These are phyloP conservation scores for Ciconia stormi DNA, from an alignment of 2,113 vertebrate species.

Conservation along the genomic window DNA sequence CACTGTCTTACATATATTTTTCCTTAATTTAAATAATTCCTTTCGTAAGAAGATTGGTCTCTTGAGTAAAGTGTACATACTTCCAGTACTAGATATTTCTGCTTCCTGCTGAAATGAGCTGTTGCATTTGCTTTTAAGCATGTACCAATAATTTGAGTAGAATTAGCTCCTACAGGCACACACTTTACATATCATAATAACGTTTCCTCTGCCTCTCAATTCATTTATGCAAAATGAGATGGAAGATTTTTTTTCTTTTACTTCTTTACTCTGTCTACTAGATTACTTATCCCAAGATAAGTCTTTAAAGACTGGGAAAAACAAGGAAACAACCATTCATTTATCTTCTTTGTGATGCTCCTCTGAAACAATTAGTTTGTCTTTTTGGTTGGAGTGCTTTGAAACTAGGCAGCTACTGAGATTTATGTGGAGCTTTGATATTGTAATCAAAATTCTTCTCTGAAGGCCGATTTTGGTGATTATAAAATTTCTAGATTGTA, in stretches of 20 bases:
- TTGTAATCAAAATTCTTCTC: not conserved
- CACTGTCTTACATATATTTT: not conserved
- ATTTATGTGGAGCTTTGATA: not conserved
- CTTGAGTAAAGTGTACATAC: not conserved
- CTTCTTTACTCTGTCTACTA: not conserved
- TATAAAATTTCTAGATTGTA: not conserved
- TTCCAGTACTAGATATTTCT: not conserved
- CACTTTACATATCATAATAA: not conserved
- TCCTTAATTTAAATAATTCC: not conserved
- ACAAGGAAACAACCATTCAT: not conserved
- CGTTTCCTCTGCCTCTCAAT: not conserved
- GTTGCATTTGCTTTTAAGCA: not conserved
- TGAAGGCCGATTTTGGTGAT: not conserved
- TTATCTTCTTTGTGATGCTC: not conserved
- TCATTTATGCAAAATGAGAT: not conserved
- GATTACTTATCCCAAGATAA: not conserved
- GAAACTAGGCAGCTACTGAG: not conserved
- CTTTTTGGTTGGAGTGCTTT: not conserved
- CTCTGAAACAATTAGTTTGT: not conserved
- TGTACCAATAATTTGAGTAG: not conserved
- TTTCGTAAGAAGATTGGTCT: not conserved
- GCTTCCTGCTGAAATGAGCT: not conserved
- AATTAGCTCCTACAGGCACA: not conserved
- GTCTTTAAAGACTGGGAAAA: not conserved
- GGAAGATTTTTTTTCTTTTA: not conserved